A percentile compares a stretch with the other conserved stretches of the same genome.
Conservation (phyloP, 2,113 vertebrate species). For the Callospermophilus lateralis region DNA sequence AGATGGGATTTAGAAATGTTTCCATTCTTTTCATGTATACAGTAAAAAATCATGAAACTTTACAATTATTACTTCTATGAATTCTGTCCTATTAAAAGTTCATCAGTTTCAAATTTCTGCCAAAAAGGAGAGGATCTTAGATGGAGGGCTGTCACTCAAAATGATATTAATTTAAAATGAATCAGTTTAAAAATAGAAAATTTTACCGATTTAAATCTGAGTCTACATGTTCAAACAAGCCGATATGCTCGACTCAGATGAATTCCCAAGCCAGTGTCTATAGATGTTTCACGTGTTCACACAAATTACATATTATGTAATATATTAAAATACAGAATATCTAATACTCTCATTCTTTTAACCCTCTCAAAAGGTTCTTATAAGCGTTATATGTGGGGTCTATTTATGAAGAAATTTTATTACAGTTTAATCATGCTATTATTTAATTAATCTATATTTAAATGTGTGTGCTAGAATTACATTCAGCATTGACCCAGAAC, state of each 20-base stretch:
- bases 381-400: neutral
- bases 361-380: neutral
- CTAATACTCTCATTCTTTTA: neutral
- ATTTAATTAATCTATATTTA: constrained; percentile 27
- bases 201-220: neutral
- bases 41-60: neutral
- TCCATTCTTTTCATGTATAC: neutral
- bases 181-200: neutral
- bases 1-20: neutral
- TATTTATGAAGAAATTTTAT: neutral
- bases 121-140: neutral
- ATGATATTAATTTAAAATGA: neutral
- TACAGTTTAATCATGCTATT: neutral
- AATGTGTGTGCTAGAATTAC: neutral
- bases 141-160: neutral
- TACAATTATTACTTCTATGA: neutral
- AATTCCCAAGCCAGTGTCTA: neutral
- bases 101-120: neutral
- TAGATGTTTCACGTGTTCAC: neutral
- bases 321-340: neutral
- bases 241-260: neutral
- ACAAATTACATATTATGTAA: constrained; percentile 33
- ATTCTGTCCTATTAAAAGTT: neutral
- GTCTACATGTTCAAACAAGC: neutral
- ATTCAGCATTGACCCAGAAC: neutral